These are phyloP conservation scores for Toxotes chatareus DNA, from an alignment of 2,113 vertebrate genomes.

Conservation along the genomic window DNA sequence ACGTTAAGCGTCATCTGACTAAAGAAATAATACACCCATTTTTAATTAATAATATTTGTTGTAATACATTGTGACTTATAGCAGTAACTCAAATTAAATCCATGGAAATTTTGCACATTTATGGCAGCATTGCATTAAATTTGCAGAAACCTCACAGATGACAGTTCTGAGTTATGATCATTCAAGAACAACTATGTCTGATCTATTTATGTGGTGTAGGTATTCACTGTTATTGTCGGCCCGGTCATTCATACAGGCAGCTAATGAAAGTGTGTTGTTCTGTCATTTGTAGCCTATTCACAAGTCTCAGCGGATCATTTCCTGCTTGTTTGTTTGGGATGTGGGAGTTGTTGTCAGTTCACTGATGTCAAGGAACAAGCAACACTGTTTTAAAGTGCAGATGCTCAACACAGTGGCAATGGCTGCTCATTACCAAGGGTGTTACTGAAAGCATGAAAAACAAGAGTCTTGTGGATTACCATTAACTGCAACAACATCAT, in stretches of 20 bases:
- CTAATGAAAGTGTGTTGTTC: slow-evolving; percentile 32
- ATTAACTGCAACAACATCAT: slow-evolving; percentile 9
- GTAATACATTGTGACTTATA: background rate
- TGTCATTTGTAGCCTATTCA: slow-evolving; percentile 22
- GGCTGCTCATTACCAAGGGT: slow-evolving; percentile 45
- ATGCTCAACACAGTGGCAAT: slow-evolving; percentile 33
- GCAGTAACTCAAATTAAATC: background rate
- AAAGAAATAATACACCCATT: background rate
- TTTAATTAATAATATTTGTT: slow-evolving; percentile 6
- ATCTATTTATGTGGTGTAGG: slow-evolving; percentile 5
- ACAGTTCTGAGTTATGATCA: background rate
- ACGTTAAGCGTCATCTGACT: background rate
- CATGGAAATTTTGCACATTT: background rate
- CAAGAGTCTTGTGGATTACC: slow-evolving; percentile 18
- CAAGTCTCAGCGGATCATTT: slow-evolving; percentile 43
- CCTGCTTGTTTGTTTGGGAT: slow-evolving; percentile 38
- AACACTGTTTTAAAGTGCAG: slow-evolving; percentile 40
- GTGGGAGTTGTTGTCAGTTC: slow-evolving; percentile 42
- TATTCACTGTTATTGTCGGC: background rate
- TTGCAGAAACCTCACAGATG: background rate
- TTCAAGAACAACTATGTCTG: background rate
- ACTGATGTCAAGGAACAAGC: slow-evolving; percentile 48
- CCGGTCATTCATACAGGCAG: slow-evolving; percentile 18
- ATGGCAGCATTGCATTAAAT: background rate
- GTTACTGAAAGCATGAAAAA: slow-evolving; percentile 33